Evolutionary conservation across 2,797 vertebrate species (phyloP).

Genomic region (Pelobates cultripes): DNA sequence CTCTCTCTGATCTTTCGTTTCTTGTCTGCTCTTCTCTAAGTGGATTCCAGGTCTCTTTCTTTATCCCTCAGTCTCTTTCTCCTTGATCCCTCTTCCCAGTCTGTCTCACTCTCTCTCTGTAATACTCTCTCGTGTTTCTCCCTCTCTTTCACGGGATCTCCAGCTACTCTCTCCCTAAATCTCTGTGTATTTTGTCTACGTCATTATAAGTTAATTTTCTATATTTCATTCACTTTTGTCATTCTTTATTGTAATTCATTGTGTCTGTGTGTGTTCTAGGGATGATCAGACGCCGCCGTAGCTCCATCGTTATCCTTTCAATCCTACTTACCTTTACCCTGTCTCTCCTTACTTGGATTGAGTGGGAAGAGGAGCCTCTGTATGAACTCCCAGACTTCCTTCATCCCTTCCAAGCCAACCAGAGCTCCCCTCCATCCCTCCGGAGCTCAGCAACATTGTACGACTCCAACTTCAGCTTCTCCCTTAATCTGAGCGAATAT

Average conservation of each 20-base stretch:
- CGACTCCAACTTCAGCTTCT: slow-evolving; percentile 36
- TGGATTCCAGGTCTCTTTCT: too few relatives aligned
- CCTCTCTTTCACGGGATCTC: too few relatives aligned
- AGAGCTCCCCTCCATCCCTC: slow-evolving; percentile 22
- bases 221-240: too few relatives aligned
- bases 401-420: slow-evolving; percentile 21
- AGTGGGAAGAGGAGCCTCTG: background rate
- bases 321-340: slow-evolving; percentile 7
- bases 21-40: too few relatives aligned
- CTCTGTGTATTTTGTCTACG: too few relatives aligned
- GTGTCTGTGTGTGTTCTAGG: background rate
- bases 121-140: too few relatives aligned
- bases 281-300: slow-evolving; percentile 3
- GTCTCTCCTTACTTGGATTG: background rate
- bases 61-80: too few relatives aligned
- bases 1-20: too few relatives aligned
- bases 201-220: too few relatives aligned
- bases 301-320: background rate
- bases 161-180: too few relatives aligned
- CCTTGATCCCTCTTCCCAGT: too few relatives aligned
- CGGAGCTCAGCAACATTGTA: slow-evolving; percentile 29
- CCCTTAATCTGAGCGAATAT: slow-evolving; percentile 20
- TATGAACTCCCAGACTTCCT: slow-evolving; percentile 23
- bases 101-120: too few relatives aligned
- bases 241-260: background rate